phyloP scores from a whole-genome alignment of 2,113 vertebrate genomes.

The Cynocephalus volans region DNA sequence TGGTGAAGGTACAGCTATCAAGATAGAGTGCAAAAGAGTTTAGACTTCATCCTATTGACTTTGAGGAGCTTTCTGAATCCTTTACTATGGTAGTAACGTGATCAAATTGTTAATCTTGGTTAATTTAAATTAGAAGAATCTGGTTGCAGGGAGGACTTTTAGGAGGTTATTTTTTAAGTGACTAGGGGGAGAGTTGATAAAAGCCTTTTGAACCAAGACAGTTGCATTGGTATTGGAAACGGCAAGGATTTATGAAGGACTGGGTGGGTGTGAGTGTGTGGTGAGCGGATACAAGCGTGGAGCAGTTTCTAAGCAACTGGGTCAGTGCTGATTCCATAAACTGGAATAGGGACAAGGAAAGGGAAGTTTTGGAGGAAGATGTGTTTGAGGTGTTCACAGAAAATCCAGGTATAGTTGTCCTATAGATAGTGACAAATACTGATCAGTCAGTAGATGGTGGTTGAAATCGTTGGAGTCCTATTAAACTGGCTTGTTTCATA shows the following conservation, averaged over 20 bases:
- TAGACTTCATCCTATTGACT: background rate
- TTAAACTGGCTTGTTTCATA: background rate
- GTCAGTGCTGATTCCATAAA: background rate
- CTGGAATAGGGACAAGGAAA: background rate
- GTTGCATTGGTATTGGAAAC: background rate
- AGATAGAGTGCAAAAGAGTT: background rate
- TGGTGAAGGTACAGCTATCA: background rate
- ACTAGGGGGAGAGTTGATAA: background rate
- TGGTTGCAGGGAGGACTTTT: background rate
- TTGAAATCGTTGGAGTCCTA: background rate
- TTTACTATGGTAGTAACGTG: background rate
- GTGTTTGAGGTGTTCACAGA: background rate
- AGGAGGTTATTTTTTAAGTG: background rate
- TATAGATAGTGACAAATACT: background rate
- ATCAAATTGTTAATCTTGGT: background rate
- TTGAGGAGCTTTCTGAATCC: background rate
- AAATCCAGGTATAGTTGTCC: background rate
- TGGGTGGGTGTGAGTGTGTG: background rate
- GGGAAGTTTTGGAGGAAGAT: background rate
- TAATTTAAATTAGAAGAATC: background rate
- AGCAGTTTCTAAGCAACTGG: background rate
- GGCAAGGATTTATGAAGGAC: background rate
- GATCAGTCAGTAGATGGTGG: background rate
- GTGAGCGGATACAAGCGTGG: too few relatives aligned
- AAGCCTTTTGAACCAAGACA: background rate